phyloP scores from a whole-genome alignment of 2,113 vertebrate species.

The Podarcis cretensis region DNA sequence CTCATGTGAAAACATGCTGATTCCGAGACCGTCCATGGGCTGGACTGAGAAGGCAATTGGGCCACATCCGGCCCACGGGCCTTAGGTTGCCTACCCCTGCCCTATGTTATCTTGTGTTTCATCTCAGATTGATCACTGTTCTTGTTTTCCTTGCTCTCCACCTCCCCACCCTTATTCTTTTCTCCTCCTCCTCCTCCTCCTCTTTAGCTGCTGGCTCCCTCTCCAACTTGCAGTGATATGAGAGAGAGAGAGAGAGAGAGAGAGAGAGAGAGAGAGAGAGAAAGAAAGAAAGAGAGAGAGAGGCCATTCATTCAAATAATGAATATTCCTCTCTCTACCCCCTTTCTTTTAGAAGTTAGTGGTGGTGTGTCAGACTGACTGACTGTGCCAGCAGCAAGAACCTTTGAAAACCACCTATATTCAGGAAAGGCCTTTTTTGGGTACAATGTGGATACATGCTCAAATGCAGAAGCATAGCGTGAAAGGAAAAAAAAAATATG shows the following conservation, averaged over 20 bases:
- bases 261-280: neutral
- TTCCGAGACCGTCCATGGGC: too few relatives aligned
- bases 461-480: slow-evolving; percentile 1
- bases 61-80: too few relatives aligned
- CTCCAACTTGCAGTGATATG: neutral
- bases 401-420: slow-evolving; percentile 44
- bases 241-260: too few relatives aligned
- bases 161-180: neutral
- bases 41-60: too few relatives aligned
- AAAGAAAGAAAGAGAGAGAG: neutral
- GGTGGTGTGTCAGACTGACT: slow-evolving; percentile 40
- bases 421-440: slow-evolving; percentile 40
- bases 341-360: neutral
- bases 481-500: neutral
- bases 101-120: neutral
- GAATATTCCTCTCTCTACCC: slow-evolving; percentile 45
- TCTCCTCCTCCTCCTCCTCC: slow-evolving; percentile 36
- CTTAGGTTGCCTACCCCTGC: too few relatives aligned
- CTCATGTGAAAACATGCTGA: too few relatives aligned
- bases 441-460: too few relatives aligned
- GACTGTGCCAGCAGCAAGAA: slow-evolving; percentile 2
- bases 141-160: neutral
- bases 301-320: slow-evolving; percentile 41
- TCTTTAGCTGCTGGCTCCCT: neutral
- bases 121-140: neutral